A percentile compares a stretch with the other conserved stretches of the same genome.
Conservation (phyloP, 2,888 invertebrate genomes). For the Clistopyga incitator region DNA sequence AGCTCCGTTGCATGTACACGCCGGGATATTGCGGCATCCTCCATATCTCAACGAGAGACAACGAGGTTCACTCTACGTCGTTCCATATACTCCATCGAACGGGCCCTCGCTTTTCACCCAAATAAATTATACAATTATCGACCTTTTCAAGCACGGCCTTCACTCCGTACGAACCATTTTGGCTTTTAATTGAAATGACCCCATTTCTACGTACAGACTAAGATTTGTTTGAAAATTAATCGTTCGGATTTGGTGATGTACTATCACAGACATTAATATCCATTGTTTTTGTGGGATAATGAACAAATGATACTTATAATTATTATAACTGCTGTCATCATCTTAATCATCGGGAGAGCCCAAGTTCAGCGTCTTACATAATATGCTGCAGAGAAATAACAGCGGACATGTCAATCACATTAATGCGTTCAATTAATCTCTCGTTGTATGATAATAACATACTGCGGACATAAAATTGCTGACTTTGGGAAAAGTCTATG, state of each 20-base stretch:
- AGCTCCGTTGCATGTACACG: conserved; percentile 41
- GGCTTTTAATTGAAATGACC: neutral
- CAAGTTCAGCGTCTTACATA: neutral
- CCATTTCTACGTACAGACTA: neutral
- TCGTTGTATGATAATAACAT: too few species aligned
- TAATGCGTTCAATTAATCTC: neutral
- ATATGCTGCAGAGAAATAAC: neutral
- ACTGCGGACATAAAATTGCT: too few species aligned
- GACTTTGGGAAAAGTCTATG: too few species aligned
- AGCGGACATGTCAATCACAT: conserved; percentile 1
- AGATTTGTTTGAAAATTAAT: neutral
- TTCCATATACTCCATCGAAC: neutral
- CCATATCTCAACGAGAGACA: conserved; percentile 45
- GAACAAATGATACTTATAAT: neutral
- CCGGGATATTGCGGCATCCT: conserved; percentile 31
- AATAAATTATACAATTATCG: conserved; percentile 20
- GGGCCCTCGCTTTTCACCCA: neutral
- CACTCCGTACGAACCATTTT: neutral
- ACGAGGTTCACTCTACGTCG: conserved; percentile 7
- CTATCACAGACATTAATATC: neutral
- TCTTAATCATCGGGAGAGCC: neutral
- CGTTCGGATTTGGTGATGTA: neutral
- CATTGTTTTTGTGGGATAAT: neutral
- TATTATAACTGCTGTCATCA: neutral
- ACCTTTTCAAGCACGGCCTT: neutral